Conservation (phyloP, 2,113 vertebrate genomes). For the Litocranius walleri region DNA sequence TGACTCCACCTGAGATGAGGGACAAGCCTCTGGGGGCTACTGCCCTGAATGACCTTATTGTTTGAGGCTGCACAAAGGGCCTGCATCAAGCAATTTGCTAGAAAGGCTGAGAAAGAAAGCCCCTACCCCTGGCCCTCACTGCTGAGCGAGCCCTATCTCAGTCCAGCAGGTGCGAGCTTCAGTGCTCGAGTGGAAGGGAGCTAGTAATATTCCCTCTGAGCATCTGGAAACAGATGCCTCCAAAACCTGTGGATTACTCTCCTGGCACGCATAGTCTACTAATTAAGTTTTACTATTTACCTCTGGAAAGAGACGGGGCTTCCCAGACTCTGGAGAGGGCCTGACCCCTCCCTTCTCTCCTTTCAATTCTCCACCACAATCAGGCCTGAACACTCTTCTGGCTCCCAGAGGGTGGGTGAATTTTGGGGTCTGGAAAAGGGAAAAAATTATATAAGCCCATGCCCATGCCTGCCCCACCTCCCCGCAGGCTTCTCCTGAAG, state of each 20-base stretch:
- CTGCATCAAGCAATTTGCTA: not conserved
- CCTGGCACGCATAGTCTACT: constrained; percentile 40
- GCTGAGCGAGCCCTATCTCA: fast-evolving
- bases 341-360: not conserved
- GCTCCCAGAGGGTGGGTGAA: not conserved
- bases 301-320: constrained; percentile 60
- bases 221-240: constrained; percentile 66
- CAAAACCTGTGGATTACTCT: constrained; percentile 65
- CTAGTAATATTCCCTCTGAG: constrained; percentile 2
- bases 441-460: not conserved
- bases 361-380: not conserved
- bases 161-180: not conserved
- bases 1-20: not conserved
- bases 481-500: not conserved
- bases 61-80: not conserved
- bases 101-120: not conserved
- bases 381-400: not conserved
- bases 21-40: too few relatives aligned
- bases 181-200: constrained; percentile 1
- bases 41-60: not conserved
- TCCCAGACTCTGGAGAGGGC: not conserved
- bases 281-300: constrained; percentile 79
- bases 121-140: fast-evolving
- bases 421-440: not conserved
- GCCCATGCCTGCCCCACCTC: not conserved